These are phyloP conservation scores for Microcebus jonahi DNA, from an alignment of 2,113 vertebrate species.

Conservation along the genomic window DNA sequence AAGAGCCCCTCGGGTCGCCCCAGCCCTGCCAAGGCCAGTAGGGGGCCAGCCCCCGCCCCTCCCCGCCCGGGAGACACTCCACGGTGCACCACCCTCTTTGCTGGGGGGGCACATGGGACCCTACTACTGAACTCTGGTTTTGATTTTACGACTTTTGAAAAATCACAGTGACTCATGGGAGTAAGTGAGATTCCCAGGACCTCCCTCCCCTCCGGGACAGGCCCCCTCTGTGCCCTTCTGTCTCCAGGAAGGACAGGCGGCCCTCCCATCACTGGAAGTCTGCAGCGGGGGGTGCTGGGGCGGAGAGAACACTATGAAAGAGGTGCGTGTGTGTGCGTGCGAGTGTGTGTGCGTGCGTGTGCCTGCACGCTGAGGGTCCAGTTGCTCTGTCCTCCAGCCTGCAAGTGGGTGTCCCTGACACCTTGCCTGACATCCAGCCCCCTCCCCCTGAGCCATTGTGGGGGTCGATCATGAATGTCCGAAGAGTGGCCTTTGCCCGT, in stretches of 20 bases:
- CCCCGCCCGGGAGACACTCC: conserved; percentile 21
- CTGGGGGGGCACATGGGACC: neutral
- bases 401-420: neutral
- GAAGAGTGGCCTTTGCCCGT: conserved; percentile 67
- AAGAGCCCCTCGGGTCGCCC: conserved; percentile 61
- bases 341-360: fast-evolving
- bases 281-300: neutral
- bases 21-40: conserved; percentile 9
- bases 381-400: neutral
- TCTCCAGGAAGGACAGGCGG: neutral
- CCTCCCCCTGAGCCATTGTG: conserved; percentile 58
- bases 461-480: conserved; percentile 74
- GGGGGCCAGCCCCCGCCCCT: neutral
- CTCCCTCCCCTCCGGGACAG: neutral
- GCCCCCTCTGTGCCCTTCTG: neutral
- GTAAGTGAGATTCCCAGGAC: neutral
- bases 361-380: neutral
- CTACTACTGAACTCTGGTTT: conserved; percentile 68
- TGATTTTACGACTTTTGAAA: conserved; percentile 45
- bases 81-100: neutral
- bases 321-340: neutral
- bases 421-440: neutral
- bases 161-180: neutral
- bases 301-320: neutral
- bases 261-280: conserved; percentile 66